Conservation (phyloP, 2,888 invertebrate species). For the Lathronympha strigana region DNA sequence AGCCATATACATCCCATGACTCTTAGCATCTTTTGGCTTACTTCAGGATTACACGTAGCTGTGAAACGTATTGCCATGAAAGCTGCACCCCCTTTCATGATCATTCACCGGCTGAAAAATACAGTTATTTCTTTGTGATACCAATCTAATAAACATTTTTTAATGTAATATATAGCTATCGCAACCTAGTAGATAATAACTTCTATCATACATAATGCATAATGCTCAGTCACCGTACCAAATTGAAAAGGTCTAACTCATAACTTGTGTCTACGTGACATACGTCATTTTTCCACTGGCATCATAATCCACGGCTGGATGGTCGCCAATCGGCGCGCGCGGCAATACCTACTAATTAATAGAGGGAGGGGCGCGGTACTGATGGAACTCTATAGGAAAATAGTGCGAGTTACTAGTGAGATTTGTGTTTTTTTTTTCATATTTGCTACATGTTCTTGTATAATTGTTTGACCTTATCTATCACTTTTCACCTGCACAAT, state of each 20-base stretch:
- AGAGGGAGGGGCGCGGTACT: conserved; percentile 69
- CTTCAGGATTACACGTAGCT: too few relatives aligned
- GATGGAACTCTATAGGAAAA: conserved; percentile 54
- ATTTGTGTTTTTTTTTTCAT: too few relatives aligned
- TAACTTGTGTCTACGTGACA: background rate
- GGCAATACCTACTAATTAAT: conserved; percentile 68
- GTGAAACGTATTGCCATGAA: too few relatives aligned
- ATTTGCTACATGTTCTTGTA: too few relatives aligned
- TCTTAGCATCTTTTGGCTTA: too few relatives aligned
- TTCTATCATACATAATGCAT: background rate
- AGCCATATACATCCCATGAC: too few relatives aligned
- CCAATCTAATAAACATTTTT: background rate
- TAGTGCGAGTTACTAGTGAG: conserved; percentile 36
- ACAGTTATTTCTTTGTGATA: too few relatives aligned
- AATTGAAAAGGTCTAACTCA: background rate
- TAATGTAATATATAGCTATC: background rate
- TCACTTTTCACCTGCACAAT: too few relatives aligned
- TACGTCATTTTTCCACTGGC: background rate
- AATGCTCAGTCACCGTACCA: background rate
- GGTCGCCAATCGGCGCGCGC: conserved; percentile 72
- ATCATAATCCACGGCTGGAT: conserved; percentile 54
- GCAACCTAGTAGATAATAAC: background rate
- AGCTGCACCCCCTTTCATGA: too few relatives aligned
- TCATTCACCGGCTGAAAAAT: too few relatives aligned
- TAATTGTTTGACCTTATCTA: too few relatives aligned